These are phyloP conservation scores for Anguilla obscura DNA, from an alignment of 2,797 vertebrate species.

Conservation along the genomic window DNA sequence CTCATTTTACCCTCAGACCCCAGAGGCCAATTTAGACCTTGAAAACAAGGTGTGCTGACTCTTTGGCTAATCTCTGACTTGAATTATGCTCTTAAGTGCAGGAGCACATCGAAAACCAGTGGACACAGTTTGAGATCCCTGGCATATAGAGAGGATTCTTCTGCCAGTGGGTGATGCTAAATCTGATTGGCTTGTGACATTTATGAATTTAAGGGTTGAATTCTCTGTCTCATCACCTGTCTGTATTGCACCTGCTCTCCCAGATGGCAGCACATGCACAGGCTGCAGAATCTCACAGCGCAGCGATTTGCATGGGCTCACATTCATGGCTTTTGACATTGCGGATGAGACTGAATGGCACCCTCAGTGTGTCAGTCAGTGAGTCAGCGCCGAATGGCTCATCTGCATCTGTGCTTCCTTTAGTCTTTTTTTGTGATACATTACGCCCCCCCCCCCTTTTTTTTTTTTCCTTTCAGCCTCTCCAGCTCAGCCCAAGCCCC, in stretches of 20 bases:
- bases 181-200: background rate
- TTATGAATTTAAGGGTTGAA: background rate
- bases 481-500: slow-evolving; percentile 56
- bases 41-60: background rate
- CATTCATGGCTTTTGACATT: background rate
- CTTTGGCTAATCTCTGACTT: background rate
- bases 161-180: background rate
- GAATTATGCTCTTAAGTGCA: background rate
- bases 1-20: too few relatives aligned
- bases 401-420: background rate
- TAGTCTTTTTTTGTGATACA: background rate
- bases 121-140: background rate
- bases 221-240: background rate
- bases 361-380: background rate
- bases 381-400: background rate
- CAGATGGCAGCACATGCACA: background rate
- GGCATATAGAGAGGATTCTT: background rate
- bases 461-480: slow-evolving; percentile 56
- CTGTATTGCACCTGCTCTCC: background rate
- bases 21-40: background rate
- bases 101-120: background rate
- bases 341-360: background rate
- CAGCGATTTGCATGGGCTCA: background rate
- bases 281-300: background rate
- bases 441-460: slow-evolving; percentile 46